Evolutionary conservation across 2,113 vertebrate genomes (phyloP).

Genomic region (Etheostoma spectabile): DNA sequence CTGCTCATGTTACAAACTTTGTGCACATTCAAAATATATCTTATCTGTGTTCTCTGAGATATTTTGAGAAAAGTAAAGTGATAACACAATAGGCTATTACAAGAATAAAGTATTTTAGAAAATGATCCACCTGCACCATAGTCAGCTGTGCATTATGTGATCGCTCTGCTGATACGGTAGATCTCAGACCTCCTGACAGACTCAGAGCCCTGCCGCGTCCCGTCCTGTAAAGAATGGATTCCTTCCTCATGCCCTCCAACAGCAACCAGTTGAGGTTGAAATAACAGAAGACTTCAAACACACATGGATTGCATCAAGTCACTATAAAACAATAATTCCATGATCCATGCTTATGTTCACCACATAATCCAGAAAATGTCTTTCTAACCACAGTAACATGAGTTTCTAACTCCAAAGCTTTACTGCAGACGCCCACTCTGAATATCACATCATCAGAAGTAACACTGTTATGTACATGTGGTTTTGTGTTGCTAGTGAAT

Average conservation of each 20-base stretch:
- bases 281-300: constrained; percentile 33
- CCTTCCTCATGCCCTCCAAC: not conserved
- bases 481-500: too few species aligned
- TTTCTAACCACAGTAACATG: not conserved
- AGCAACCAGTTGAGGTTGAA: not conserved
- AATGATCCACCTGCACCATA: too few species aligned
- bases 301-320: constrained; percentile 37
- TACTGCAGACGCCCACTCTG: not conserved
- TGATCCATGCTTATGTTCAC: not conserved
- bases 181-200: not conserved
- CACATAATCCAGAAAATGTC: constrained; percentile 7
- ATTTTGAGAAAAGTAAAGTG: too few species aligned
- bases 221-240: constrained; percentile 2
- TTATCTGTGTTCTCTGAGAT: too few species aligned
- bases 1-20: too few species aligned
- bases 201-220: not conserved
- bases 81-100: too few species aligned
- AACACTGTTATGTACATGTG: too few species aligned
- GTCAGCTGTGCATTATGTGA: too few species aligned
- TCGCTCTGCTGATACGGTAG: too few species aligned
- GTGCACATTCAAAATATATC: too few species aligned
- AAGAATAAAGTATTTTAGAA: too few species aligned
- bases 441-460: not conserved
- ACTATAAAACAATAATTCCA: not conserved
- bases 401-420: not conserved